Base-by-base conservation (phyloP, 2,888 invertebrate genomes). In the Chromoteleia sp. region DNA sequence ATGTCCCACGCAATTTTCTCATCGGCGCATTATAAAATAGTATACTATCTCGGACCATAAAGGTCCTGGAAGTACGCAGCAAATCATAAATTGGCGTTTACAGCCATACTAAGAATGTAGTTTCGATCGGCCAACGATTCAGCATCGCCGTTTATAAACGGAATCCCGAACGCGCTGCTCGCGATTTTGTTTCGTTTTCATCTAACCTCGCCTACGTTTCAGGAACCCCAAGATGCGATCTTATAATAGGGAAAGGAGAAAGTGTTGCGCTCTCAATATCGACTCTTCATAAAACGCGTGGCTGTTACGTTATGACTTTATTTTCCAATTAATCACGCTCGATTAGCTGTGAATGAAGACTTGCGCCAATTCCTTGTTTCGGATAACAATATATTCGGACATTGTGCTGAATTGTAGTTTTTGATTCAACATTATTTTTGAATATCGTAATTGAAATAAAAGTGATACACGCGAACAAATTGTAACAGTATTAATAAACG, bases 231-330 rank as follows among this genome's bases (percentile, higher is more conserved):
- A 29, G 81, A 75, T 73, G 87, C 88, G 87, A 90, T 91, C 90
- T 90, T 89, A 89, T 91, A 90, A 89, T 88, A 86, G 89, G 87
- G 89, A 91, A 91, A 91, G 90, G 91, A 88, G 91, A 91, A 91
- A 91, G 90, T 87, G 85, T 88, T 89, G 86, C 86, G 85, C 82
- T 77, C 81, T 81, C 73, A 79, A 86, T 84, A 84, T 82, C 63
- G 59, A 85, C 81, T 84, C 81, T 85, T 83, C 79, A 87, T 84
- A 87, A 88, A 87, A 86, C 87, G 88, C 88, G 86, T 84, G 88
- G 68, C 50, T 76, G 86, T 91, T 90, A 89, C 89, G 88, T 89
- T 91, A 88, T 84, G 52, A 43, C 45, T 41, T 63, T 70, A 84
- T 86, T 85, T 83, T 68, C 82, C 83, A 84, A 87, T 86, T 82